Percentiles rank a stretch among this genome's conserved stretches.
phyloP scores from a whole-genome alignment of 2,888 invertebrate species.

The Torymus texanus region DNA sequence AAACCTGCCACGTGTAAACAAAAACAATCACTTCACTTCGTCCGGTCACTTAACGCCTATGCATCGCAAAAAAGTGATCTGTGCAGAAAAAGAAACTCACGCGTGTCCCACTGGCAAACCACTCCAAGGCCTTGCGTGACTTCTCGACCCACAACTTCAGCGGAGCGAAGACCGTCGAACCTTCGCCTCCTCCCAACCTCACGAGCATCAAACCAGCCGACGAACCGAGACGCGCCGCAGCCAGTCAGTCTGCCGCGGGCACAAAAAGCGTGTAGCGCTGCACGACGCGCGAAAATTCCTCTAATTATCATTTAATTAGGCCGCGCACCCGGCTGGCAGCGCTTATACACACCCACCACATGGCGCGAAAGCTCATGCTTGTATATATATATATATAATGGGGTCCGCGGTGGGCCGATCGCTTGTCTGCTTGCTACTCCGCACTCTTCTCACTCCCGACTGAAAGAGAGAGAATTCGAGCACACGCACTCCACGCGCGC shows the following conservation, averaged over 20 bases:
- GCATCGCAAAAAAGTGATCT: too few species aligned
- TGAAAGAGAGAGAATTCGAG: neutral
- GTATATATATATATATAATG: neutral
- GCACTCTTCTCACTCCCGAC: conserved; percentile 16
- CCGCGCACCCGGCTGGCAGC: conserved; percentile 61
- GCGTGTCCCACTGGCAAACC: too few species aligned
- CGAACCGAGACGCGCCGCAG: neutral
- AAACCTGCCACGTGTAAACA: too few species aligned
- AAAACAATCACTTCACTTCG: too few species aligned
- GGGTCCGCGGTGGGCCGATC: neutral
- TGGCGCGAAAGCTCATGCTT: conserved; percentile 59
- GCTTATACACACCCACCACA: conserved; percentile 62
- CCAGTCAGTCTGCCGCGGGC: neutral
- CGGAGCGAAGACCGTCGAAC: neutral
- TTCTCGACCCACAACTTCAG: neutral
- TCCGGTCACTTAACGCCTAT: too few species aligned
- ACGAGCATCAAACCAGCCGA: neutral
- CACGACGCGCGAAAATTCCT: conserved; percentile 49
- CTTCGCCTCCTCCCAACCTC: neutral
- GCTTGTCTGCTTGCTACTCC: too few species aligned
- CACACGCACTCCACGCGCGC: neutral
- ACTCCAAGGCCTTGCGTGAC: too few species aligned
- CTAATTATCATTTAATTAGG: conserved; percentile 66
- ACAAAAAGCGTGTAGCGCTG: conserved; percentile 4
- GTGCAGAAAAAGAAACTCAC: too few species aligned